Conservation (phyloP, 2,888 invertebrate genomes). For the Ichneumon xanthorius region DNA sequence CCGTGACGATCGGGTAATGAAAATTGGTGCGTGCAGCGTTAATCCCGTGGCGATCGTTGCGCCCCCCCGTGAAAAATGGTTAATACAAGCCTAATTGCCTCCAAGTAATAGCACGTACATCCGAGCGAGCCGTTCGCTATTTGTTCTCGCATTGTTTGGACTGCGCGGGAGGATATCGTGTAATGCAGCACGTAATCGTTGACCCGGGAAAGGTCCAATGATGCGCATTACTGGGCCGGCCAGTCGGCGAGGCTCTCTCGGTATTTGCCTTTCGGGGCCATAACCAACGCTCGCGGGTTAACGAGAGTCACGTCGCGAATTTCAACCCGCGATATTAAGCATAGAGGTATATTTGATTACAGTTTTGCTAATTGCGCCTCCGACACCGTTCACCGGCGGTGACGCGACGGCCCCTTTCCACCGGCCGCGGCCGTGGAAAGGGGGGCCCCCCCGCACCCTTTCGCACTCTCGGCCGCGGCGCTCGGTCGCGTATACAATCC, state of each 20-base stretch:
- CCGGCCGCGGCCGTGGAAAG: background rate
- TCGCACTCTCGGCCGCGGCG: slow-evolving; percentile 39
- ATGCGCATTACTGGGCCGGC: slow-evolving; percentile 31
- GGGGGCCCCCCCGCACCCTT: slow-evolving; percentile 31
- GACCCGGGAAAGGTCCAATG: slow-evolving; percentile 53
- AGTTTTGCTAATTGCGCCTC: slow-evolving; percentile 77
- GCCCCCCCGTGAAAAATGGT: too few relatives aligned
- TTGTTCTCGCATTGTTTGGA: slow-evolving; percentile 54
- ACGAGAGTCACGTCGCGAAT: slow-evolving; percentile 71
- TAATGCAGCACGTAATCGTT: slow-evolving; percentile 52
- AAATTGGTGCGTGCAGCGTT: too few relatives aligned
- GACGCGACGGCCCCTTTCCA: background rate
- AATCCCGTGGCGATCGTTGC: too few relatives aligned
- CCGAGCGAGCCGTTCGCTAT: slow-evolving; percentile 35
- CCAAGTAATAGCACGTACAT: background rate
- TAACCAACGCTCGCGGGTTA: slow-evolving; percentile 66
- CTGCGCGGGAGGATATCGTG: slow-evolving; percentile 43
- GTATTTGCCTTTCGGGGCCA: slow-evolving; percentile 56
- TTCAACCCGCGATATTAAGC: slow-evolving; percentile 71
- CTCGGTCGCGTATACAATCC: slow-evolving; percentile 36
- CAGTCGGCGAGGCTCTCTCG: slow-evolving; percentile 1
- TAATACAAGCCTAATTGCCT: too few relatives aligned
- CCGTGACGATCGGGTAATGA: too few relatives aligned
- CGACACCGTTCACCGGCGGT: slow-evolving; percentile 22
- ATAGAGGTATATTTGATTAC: slow-evolving; percentile 77